Conservation (phyloP, 2,888 invertebrate species). For the Caenorhabditis plicata region DNA sequence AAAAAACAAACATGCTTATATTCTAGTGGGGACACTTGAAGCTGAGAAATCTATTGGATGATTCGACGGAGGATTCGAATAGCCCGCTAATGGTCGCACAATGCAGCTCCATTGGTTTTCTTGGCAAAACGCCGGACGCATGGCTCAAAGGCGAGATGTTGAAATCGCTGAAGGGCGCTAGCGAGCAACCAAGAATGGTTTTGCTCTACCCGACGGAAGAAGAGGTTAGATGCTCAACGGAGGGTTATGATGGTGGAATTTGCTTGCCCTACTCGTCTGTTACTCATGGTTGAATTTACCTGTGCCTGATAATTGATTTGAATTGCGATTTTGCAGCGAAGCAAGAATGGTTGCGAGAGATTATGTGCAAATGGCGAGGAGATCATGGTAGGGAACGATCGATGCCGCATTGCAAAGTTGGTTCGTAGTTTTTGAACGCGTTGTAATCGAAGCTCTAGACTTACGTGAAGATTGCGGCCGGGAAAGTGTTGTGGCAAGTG, state of each 20-base stretch:
- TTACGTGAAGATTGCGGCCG: slow-evolving; percentile 32
- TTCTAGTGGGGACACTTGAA: slow-evolving; percentile 21
- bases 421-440: slow-evolving; percentile 7
- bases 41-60: slow-evolving; percentile 2
- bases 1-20: no score
- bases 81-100: slow-evolving; percentile 35
- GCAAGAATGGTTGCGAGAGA: slow-evolving; percentile 7
- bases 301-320: slow-evolving; percentile 1
- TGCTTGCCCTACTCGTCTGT: slow-evolving; percentile 83
- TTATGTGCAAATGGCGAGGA: slow-evolving; percentile 75
- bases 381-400: slow-evolving; percentile 77
- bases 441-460: slow-evolving; percentile 7
- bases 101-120: slow-evolving; percentile 67
- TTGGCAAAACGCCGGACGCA: slow-evolving; percentile 73
- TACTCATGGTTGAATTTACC: slow-evolving; percentile 63
- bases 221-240: slow-evolving; percentile 83
- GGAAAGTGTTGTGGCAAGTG: slow-evolving; percentile 46
- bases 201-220: slow-evolving; percentile 77
- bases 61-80: neutral
- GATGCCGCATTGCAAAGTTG: slow-evolving; percentile 90
- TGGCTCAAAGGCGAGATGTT: slow-evolving; percentile 82
- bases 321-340: slow-evolving; percentile 6
- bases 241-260: slow-evolving; percentile 81
- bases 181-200: slow-evolving; percentile 11
- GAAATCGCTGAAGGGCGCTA: slow-evolving; percentile 68